These are phyloP conservation scores for Cerastis rubricosa DNA, from an alignment of 2,888 invertebrate species.

Conservation along the genomic window DNA sequence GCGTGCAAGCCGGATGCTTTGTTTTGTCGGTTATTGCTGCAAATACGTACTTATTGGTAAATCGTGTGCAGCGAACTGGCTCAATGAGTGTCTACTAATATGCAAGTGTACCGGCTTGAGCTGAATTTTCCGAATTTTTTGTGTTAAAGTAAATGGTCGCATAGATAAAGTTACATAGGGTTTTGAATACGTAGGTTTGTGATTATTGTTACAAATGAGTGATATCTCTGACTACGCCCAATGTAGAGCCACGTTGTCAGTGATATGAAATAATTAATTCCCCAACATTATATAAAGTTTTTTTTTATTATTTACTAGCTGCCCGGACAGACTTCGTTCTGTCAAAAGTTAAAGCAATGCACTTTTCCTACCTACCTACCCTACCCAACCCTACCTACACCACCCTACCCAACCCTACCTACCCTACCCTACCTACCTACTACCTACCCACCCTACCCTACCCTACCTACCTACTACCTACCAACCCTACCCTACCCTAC, in stretches of 20 bases:
- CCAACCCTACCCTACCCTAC: too few species aligned
- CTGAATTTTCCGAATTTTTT: slow-evolving; percentile 4
- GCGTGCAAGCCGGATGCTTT: slow-evolving; percentile 74
- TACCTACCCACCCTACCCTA: too few species aligned
- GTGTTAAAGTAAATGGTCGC: not conserved
- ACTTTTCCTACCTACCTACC: too few species aligned
- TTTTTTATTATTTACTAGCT: too few species aligned
- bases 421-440: too few species aligned
- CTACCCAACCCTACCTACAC: too few species aligned
- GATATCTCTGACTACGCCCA: too few species aligned
- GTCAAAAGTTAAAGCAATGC: too few species aligned
- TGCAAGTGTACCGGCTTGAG: slow-evolving; percentile 31
- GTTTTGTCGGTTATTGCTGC: slow-evolving; percentile 73
- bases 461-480: too few species aligned
- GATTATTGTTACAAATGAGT: not conserved
- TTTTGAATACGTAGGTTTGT: not conserved
- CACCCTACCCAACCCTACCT: too few species aligned
- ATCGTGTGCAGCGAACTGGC: slow-evolving; percentile 54
- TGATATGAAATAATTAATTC: not conserved
- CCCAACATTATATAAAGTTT: not conserved
- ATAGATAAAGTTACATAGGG: not conserved
- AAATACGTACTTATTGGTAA: slow-evolving; percentile 64
- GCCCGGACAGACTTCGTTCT: too few species aligned
- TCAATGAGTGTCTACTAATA: slow-evolving; percentile 45
- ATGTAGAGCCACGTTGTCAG: not conserved